Conservation (phyloP, 2,797 vertebrate species). For the Acanthurus tractus region DNA sequence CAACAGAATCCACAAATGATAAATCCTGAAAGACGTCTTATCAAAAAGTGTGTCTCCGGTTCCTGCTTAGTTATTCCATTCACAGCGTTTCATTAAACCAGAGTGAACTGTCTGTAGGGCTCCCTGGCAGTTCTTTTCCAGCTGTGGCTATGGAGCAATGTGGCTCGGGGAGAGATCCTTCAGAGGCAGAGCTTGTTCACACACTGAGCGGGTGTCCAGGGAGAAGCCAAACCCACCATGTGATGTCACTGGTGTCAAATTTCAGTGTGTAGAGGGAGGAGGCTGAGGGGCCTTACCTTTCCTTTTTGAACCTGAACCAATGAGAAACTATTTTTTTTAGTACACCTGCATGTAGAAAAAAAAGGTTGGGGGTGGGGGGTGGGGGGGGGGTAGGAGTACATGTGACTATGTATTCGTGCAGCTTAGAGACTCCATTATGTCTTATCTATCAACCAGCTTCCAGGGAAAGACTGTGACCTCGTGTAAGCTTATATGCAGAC, state of each 20-base stretch:
- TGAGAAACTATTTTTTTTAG: constrained; percentile 45
- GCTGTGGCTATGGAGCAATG: constrained; percentile 73
- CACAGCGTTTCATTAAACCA: constrained; percentile 61
- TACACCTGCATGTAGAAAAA: constrained; percentile 70
- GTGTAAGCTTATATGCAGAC: constrained; percentile 10
- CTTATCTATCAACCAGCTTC: constrained; percentile 52
- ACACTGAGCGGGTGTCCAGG: constrained; percentile 76
- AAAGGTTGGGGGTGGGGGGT: neutral
- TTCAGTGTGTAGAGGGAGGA: constrained; percentile 71
- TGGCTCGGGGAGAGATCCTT: constrained; percentile 77
- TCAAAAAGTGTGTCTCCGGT: constrained; percentile 59
- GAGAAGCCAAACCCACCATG: constrained; percentile 79
- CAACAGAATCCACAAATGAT: constrained; percentile 74
- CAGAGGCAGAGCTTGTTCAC: constrained; percentile 81
- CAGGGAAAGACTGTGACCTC: constrained; percentile 29
- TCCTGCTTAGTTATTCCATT: constrained; percentile 76
- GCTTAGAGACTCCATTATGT: constrained; percentile 46
- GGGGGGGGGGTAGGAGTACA: constrained; percentile 40
- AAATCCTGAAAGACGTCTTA: constrained; percentile 70
- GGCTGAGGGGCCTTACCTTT: constrained; percentile 70
- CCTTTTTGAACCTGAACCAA: constrained; percentile 77
- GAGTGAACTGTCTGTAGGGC: constrained; percentile 53
- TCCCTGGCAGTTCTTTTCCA: constrained; percentile 72
- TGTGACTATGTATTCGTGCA: constrained; percentile 55
- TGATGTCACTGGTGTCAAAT: constrained; percentile 85